Base-by-base conservation (phyloP, 2,113 vertebrate species). In the Thunnus thynnus region DNA sequence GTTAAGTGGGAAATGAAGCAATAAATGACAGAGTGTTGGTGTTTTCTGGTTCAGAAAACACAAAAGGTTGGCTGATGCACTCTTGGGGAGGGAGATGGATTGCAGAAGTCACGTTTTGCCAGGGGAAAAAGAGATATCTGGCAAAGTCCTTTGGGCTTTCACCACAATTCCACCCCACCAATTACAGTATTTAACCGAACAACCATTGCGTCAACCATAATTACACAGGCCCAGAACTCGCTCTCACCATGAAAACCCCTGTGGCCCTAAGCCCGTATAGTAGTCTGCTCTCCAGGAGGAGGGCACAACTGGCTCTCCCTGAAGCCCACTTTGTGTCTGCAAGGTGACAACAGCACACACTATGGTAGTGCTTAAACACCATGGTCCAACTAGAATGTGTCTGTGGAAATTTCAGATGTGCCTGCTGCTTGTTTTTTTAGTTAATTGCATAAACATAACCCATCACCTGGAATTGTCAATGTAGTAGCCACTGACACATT, bases 151-250 rank as follows among this genome's bases (percentile, higher is more conserved):
- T 84, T 48, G 70, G 68, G 80, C 71, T 55, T 66, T 80, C 0
- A 58, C 90, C 88, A 78, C 93, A 91, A 79, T 86, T 83, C 64
- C 80, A 85, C 73, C 72, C 86, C 75, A 51, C 63, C 79, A 86
- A 89, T 91, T 90, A 88, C 51, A 81, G 76, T 41, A 87, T 90
- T 89, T 88, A 78, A 90, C 87, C 71, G 13, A 88, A 87, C 90
- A 91, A 92, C 89, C 84, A 86, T 86, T 86, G 86, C 85, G 73
- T 84, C 85, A 83, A 91, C 88, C 92, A 91, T 91, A 94, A 94
- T 94, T 88, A 90, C 85, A 84, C 54, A 7, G 69, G 64, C 76
- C 67, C 71, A 54, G 57, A 51, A 52, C 66, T 73, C 54, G 54
- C 75, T 74, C 80, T 88, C 90, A 82, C 93, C 82, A 86, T 73